phyloP scores from a whole-genome alignment of 2,888 invertebrate species.

The Cacoxenus indagator region DNA sequence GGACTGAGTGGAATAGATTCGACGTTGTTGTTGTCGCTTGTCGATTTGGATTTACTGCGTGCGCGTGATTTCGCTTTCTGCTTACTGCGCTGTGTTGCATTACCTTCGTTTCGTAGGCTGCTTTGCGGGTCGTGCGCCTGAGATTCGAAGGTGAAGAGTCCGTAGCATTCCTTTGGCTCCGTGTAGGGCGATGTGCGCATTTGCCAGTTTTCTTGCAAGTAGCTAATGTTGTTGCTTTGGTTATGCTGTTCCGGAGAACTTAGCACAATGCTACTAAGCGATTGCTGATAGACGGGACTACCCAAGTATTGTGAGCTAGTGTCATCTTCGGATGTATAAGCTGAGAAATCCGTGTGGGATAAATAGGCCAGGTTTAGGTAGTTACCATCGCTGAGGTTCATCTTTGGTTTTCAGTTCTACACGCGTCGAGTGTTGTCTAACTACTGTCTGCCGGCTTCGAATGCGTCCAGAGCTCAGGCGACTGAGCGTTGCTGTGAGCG shows the following conservation, averaged over 20 bases:
- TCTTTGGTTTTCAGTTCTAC: constrained; percentile 33
- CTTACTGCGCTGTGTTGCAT: not conserved
- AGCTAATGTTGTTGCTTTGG: constrained; percentile 5
- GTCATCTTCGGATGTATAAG: constrained; percentile 67
- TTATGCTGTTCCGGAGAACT: constrained; percentile 13
- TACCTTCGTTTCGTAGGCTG: not conserved
- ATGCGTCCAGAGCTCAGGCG: constrained; percentile 11
- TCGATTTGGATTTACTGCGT: constrained; percentile 4
- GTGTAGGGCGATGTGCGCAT: not conserved
- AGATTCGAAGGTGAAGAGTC: constrained; percentile 20
- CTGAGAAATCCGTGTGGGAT: constrained; percentile 43
- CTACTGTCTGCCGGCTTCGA: constrained; percentile 40
- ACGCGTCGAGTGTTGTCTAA: constrained; percentile 48
- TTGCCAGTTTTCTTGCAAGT: not conserved
- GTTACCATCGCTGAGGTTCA: constrained; percentile 40
- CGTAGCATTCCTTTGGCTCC: constrained; percentile 27
- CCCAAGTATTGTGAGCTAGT: constrained; percentile 60
- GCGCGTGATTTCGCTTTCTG: not conserved
- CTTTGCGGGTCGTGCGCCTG: not conserved
- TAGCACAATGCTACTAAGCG: constrained; percentile 20
- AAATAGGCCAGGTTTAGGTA: constrained; percentile 24
- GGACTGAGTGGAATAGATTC: constrained; percentile 70
- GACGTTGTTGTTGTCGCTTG: not conserved
- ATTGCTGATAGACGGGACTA: constrained; percentile 59
- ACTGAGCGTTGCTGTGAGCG: not conserved